A percentile compares a stretch with the other conserved stretches of the same genome.
Evolutionary conservation across 2,113 vertebrate species (phyloP).

Genomic region (Echinops telfairi): DNA sequence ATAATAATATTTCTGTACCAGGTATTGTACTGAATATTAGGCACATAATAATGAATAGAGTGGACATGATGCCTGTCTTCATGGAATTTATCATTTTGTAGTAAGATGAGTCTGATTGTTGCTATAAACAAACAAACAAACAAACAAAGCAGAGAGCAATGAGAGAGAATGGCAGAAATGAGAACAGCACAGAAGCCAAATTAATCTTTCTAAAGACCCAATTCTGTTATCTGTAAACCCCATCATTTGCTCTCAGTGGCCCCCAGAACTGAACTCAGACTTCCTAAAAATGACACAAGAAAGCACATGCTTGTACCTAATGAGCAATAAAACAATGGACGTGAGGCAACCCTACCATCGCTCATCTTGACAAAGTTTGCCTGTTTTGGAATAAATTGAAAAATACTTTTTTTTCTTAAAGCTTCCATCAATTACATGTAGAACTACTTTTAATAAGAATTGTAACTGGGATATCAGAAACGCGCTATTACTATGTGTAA

Average conservation of each 20-base stretch:
- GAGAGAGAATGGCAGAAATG: not conserved
- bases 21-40: not conserved
- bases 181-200: not conserved
- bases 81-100: slow-evolving; percentile 8
- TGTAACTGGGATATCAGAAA: slow-evolving; percentile 79
- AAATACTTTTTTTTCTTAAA: slow-evolving; percentile 18
- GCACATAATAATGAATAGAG: not conserved
- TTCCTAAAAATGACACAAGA: not conserved
- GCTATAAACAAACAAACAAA: not conserved
- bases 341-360: not conserved
- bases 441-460: slow-evolving; percentile 68
- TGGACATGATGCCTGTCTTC: not conserved
- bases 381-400: slow-evolving; percentile 46
- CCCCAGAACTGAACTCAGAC: not conserved
- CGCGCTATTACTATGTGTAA: slow-evolving; percentile 82
- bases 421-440: slow-evolving; percentile 59
- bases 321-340: not conserved
- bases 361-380: slow-evolving; percentile 38
- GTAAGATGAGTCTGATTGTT: not conserved
- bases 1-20: not conserved
- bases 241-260: not conserved
- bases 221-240: slow-evolving; percentile 14
- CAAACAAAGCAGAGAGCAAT: not conserved
- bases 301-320: not conserved
- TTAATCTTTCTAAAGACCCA: slow-evolving; percentile 10